A percentile compares a stretch with the other conserved stretches of the same genome.
phyloP scores from a whole-genome alignment of 2,113 vertebrate genomes.

The Sturnira hondurensis region DNA sequence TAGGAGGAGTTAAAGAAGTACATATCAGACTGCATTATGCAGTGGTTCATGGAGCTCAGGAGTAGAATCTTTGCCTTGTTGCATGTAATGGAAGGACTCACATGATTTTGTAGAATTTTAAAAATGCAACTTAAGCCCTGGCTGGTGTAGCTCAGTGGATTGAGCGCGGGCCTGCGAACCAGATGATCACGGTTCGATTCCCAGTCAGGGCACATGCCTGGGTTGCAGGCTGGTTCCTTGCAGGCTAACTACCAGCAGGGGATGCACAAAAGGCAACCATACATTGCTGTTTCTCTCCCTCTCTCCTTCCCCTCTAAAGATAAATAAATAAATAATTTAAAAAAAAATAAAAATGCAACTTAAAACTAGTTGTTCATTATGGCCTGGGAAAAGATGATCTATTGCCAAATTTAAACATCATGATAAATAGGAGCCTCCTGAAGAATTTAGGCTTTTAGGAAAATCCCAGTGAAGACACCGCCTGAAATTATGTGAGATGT shows the following conservation, averaged over 20 bases:
- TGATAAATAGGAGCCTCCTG: not conserved
- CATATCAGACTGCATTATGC: not conserved
- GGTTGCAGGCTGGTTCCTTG: no score
- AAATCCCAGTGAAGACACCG: not conserved
- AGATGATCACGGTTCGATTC: no score
- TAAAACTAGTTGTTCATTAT: not conserved
- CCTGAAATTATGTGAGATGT: not conserved
- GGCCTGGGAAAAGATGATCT: not conserved
- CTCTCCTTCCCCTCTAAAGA: no score
- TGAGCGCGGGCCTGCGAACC: no score
- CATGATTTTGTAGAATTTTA: not conserved
- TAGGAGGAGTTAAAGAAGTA: not conserved
- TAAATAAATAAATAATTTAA: no score
- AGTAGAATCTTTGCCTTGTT: not conserved
- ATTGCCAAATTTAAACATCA: not conserved
- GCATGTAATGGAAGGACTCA: not conserved
- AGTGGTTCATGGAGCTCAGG: not conserved
- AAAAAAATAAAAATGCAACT: not conserved
- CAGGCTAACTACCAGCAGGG: no score
- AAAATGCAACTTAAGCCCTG: not conserved
- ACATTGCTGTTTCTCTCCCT: no score
- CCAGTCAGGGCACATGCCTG: no score
- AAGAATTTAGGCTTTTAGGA: constrained; percentile 22
- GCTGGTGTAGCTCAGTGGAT: no score
- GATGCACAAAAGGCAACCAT: no score